These are phyloP conservation scores for Pammene aurita DNA, from an alignment of 2,888 invertebrate genomes.

Conservation along the genomic window DNA sequence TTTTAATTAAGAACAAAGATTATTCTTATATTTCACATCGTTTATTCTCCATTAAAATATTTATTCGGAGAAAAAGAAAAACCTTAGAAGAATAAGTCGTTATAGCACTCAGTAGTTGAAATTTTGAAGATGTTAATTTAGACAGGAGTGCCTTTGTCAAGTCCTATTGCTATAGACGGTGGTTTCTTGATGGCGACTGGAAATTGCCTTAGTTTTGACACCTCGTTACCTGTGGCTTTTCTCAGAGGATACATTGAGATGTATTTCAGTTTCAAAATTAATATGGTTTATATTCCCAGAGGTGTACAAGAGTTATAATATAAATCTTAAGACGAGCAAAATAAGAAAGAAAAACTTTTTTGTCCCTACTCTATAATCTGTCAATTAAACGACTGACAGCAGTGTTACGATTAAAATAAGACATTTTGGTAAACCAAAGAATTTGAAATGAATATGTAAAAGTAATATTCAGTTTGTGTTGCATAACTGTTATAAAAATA, in stretches of 20 bases:
- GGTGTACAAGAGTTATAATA: neutral
- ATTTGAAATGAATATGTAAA: too few species aligned
- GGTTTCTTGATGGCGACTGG: slow-evolving; percentile 7
- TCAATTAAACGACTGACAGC: too few species aligned
- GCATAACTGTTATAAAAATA: too few species aligned
- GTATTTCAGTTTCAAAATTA: slow-evolving; percentile 4
- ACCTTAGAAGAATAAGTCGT: neutral
- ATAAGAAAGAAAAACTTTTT: too few species aligned
- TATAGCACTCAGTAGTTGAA: neutral
- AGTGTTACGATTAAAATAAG: too few species aligned
- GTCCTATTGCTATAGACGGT: neutral
- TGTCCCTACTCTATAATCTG: too few species aligned
- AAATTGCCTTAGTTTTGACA: slow-evolving; percentile 26
- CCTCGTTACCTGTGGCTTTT: neutral
- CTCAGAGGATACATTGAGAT: slow-evolving; percentile 20
- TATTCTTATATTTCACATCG: neutral
- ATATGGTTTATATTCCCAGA: neutral
- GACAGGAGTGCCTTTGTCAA: neutral
- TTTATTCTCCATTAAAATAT: neutral
- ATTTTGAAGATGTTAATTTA: neutral
- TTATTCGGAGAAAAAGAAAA: neutral
- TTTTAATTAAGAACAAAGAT: too few species aligned
- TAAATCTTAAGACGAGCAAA: neutral
- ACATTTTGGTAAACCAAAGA: too few species aligned
- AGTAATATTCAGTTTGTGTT: too few species aligned